phyloP scores from a whole-genome alignment of 2,113 vertebrate genomes.

The Danionella cerebrum region DNA sequence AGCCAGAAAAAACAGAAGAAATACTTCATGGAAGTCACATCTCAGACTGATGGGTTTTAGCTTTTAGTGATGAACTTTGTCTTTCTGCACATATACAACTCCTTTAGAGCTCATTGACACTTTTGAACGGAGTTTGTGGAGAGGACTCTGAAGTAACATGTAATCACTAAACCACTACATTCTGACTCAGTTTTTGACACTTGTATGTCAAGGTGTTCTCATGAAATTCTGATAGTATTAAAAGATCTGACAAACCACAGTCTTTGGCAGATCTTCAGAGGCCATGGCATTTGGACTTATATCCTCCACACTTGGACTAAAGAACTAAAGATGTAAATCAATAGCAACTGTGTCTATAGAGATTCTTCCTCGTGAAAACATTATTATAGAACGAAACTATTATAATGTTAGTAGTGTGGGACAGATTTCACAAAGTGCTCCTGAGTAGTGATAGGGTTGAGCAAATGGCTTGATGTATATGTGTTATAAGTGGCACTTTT shows the following conservation, averaged over 20 bases:
- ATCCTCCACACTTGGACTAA: neutral
- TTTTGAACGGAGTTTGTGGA: constrained; percentile 48
- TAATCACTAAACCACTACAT: neutral
- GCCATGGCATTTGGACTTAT: neutral
- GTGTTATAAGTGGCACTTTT: too few species aligned
- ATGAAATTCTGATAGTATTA: neutral
- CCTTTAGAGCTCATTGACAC: constrained; percentile 49
- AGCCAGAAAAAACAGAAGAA: constrained; percentile 18
- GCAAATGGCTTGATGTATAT: too few species aligned
- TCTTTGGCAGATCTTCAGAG: constrained; percentile 1
- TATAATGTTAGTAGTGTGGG: too few species aligned
- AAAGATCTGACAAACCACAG: constrained; percentile 6
- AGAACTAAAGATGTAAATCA: neutral
- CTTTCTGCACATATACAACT: constrained; percentile 18
- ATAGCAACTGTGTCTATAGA: too few species aligned
- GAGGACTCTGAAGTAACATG: constrained; percentile 35
- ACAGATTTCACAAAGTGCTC: neutral
- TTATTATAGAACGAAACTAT: too few species aligned
- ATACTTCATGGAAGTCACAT: neutral
- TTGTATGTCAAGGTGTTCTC: constrained; percentile 26
- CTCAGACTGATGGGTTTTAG: neutral
- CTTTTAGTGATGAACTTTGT: neutral
- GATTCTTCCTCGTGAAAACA: too few species aligned
- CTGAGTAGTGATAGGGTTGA: too few species aligned
- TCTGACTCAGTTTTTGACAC: constrained; percentile 25